phyloP scores from a whole-genome alignment of 2,113 vertebrate species.

The Pica pica region DNA sequence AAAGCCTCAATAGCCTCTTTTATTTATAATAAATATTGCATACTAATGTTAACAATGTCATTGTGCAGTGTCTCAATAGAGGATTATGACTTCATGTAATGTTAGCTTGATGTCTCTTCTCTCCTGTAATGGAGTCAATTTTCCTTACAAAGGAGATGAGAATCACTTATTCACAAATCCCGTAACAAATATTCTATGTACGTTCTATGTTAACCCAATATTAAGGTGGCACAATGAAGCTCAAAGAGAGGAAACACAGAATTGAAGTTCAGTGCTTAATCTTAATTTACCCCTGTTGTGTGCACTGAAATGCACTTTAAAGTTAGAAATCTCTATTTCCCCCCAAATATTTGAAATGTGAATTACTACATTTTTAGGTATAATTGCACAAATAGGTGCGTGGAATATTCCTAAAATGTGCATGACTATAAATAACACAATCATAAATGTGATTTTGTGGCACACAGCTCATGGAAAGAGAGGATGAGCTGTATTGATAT shows the following conservation, averaged over 20 bases:
- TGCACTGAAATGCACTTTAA: not conserved
- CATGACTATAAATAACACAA: not conserved
- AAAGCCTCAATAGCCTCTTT: conserved; percentile 49
- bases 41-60: conserved; percentile 27
- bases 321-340: not conserved
- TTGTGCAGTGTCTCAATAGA: conserved; percentile 38
- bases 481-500: conserved; percentile 4
- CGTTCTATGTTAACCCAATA: not conserved
- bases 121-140: conserved; percentile 32
- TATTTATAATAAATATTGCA: conserved; percentile 62
- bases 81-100: conserved; percentile 40
- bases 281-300: not conserved
- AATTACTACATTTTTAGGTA: not conserved
- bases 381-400: not conserved
- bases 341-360: not conserved
- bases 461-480: not conserved
- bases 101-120: conserved; percentile 29
- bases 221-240: not conserved
- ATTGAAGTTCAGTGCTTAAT: not conserved
- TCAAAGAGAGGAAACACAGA: not conserved
- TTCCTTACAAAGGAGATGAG: conserved; percentile 16
- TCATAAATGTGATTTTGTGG: not conserved
- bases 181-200: not conserved
- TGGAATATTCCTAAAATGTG: not conserved
- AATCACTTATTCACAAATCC: not conserved